Conservation (phyloP, 2,113 vertebrate species). For the Euleptes europaea region DNA sequence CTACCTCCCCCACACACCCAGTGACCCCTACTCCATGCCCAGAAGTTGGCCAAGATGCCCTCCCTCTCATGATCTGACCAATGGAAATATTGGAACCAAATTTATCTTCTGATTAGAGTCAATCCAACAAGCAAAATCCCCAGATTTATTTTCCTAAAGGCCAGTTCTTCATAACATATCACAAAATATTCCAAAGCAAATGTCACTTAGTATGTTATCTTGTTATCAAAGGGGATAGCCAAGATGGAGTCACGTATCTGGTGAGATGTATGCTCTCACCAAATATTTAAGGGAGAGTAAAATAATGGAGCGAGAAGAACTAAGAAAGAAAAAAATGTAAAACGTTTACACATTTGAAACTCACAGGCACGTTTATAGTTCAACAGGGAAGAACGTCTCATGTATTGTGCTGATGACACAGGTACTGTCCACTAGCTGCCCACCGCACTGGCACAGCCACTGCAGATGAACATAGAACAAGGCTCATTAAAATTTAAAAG, state of each 20-base stretch:
- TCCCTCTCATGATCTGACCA: no score
- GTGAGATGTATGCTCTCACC: no score
- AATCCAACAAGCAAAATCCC: background rate
- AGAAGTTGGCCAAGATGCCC: no score
- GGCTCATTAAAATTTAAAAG: background rate
- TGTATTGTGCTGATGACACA: background rate
- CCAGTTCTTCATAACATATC: constrained; percentile 5
- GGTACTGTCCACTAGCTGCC: background rate
- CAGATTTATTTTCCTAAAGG: background rate
- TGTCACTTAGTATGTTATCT: background rate
- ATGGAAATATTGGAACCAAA: background rate
- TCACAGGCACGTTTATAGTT: background rate
- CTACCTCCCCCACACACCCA: no score
- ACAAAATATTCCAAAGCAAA: background rate
- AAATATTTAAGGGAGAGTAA: no score
- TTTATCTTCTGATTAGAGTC: background rate
- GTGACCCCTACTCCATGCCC: no score
- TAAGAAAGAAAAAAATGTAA: background rate
- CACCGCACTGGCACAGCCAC: background rate
- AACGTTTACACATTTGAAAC: background rate
- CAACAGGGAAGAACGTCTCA: background rate
- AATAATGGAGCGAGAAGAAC: background rate
- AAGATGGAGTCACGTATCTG: no score
- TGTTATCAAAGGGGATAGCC: no score
- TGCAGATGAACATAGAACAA: background rate